Evolutionary conservation across 2,113 vertebrate species (phyloP).

Genomic region (cat (Felis catus)): DNA sequence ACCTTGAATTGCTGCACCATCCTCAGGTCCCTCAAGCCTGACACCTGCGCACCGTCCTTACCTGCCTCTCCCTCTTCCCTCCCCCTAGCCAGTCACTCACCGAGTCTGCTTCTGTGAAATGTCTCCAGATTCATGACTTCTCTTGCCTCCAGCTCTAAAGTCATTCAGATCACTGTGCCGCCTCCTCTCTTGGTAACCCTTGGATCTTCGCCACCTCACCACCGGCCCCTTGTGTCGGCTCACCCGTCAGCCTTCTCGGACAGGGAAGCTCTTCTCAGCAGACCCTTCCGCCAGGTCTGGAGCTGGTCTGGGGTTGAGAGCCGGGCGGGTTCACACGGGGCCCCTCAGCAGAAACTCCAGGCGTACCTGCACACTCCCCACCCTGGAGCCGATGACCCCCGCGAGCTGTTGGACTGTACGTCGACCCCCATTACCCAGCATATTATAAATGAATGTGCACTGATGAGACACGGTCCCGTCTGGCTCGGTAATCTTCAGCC

Average conservation of each 20-base stretch:
- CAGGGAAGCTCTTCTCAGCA: not conserved
- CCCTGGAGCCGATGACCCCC: not conserved
- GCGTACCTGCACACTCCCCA: not conserved
- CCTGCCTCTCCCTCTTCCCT: not conserved
- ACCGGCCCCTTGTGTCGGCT: not conserved
- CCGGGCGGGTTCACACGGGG: not conserved
- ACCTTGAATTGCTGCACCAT: not conserved
- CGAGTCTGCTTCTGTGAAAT: not conserved
- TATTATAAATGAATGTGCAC: not conserved
- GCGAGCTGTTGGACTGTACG: not conserved
- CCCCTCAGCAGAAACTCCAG: not conserved
- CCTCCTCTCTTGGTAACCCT: not conserved
- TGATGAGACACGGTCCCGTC: not conserved
- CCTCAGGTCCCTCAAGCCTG: not conserved
- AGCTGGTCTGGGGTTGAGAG: not conserved
- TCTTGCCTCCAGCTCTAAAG: not conserved
- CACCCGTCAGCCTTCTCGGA: not conserved
- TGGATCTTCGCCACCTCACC: not conserved
- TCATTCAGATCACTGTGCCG: not conserved
- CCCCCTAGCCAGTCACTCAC: not conserved
- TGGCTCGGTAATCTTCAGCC: not conserved
- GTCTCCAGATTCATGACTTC: not conserved
- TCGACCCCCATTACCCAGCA: not conserved
- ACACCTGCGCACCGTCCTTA: not conserved
- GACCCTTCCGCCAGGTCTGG: not conserved